Percentiles rank a stretch among this genome's conserved stretches.
These are phyloP conservation scores for Leuciscus idus DNA, from an alignment of 2,113 vertebrate genomes.

Conservation along the genomic window DNA sequence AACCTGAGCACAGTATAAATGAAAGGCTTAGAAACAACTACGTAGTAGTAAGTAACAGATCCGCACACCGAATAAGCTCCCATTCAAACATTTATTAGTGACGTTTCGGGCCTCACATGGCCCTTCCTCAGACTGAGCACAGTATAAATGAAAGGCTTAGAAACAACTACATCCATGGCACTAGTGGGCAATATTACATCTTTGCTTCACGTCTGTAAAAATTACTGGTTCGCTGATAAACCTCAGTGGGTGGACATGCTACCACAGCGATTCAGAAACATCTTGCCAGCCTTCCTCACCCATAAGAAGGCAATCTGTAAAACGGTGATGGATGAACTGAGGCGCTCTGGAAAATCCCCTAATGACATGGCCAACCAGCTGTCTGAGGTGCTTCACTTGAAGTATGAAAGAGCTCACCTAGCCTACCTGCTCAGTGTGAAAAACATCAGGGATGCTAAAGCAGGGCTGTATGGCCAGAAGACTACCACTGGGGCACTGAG, in stretches of 20 bases:
- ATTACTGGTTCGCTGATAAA: neutral
- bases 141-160: constrained; percentile 38
- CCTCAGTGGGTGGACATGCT: neutral
- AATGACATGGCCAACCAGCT: constrained; percentile 6
- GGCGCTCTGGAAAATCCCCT: neutral
- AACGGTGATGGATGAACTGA: neutral
- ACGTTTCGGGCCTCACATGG: too few relatives aligned
- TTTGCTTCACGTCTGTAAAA: neutral
- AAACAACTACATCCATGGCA: constrained; percentile 52
- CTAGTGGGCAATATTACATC: constrained; percentile 31
- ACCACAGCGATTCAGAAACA: neutral
- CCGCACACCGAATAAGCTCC: too few relatives aligned
- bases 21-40: constrained; percentile 52
- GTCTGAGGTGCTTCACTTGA: neutral
- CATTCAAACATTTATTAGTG: too few relatives aligned
- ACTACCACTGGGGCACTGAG: constrained; percentile 10
- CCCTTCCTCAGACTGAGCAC: too few relatives aligned
- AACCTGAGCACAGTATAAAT: constrained; percentile 46
- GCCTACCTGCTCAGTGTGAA: neutral
- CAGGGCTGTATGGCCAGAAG: neutral
- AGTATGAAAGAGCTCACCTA: neutral
- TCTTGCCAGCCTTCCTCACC: neutral
- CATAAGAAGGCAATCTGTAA: neutral
- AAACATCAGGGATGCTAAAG: neutral
- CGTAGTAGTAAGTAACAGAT: too few relatives aligned